A percentile compares a stretch with the other conserved stretches of the same genome.
Evolutionary conservation across 2,113 vertebrate species (phyloP).

Genomic region (Anarrhichthys ocellatus): DNA sequence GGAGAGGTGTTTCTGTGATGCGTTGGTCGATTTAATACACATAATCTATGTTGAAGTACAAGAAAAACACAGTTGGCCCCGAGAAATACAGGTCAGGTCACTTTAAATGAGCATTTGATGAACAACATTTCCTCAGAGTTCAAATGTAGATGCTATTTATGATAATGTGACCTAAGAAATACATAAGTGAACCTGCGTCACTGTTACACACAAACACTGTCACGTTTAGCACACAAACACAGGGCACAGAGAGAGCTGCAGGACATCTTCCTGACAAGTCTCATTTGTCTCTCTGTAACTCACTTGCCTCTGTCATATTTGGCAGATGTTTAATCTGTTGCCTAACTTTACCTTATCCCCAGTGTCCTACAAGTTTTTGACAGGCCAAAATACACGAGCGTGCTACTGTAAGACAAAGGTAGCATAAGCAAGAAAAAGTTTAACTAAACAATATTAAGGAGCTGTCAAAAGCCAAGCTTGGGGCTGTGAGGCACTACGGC

Average conservation of each 20-base stretch:
- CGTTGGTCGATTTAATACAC: constrained; percentile 6
- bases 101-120: not conserved
- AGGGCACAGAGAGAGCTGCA: not conserved
- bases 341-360: not conserved
- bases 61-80: not conserved
- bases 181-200: not conserved
- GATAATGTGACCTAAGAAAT: not conserved
- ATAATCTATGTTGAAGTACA: not conserved
- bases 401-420: not conserved
- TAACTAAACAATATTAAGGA: not conserved
- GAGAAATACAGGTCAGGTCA: not conserved
- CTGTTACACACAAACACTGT: not conserved
- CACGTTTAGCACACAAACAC: not conserved
- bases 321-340: not conserved
- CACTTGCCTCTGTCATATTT: not conserved
- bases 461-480: not conserved
- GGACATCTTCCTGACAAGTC: constrained; percentile 2
- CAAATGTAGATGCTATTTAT: not conserved
- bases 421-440: not conserved
- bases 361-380: not conserved
- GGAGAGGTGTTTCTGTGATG: not conserved
- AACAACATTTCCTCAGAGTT: not conserved
- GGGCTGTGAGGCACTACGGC: too few relatives aligned
- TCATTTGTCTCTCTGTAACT: not conserved
- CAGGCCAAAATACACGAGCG: not conserved